Percentiles rank a stretch among this genome's conserved stretches.
These are phyloP conservation scores for Azemiops feae DNA, from an alignment of 2,113 vertebrate genomes.

Conservation along the genomic window DNA sequence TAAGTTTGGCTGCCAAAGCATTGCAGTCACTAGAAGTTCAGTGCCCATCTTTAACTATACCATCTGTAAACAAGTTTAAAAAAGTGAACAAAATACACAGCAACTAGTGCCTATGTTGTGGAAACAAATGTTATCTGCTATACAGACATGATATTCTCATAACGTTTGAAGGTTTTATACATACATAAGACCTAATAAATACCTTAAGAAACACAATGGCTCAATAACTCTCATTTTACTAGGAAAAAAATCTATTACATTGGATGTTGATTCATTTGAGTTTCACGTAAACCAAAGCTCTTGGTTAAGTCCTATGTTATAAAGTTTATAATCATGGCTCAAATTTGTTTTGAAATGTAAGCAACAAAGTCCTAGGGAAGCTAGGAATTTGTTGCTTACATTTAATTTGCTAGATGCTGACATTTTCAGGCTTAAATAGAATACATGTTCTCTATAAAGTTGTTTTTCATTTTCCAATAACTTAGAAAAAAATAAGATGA, in stretches of 20 bases:
- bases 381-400: background rate
- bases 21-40: slow-evolving; percentile 55
- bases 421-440: background rate
- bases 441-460: background rate
- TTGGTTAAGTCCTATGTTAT: slow-evolving; percentile 32
- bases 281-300: slow-evolving; percentile 34
- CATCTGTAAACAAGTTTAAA: slow-evolving; percentile 58
- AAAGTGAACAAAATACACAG: slow-evolving; percentile 54
- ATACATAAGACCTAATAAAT: slow-evolving; percentile 65
- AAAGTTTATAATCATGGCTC: slow-evolving; percentile 14
- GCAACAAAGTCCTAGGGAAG: slow-evolving; percentile 14
- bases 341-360: slow-evolving; percentile 50
- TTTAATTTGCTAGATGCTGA: background rate
- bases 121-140: slow-evolving; percentile 57
- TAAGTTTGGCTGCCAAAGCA: slow-evolving; percentile 44
- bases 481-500: background rate
- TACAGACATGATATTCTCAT: slow-evolving; percentile 61
- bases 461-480: background rate
- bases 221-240: slow-evolving; percentile 56
- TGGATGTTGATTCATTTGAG: slow-evolving; percentile 14
- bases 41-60: slow-evolving; percentile 45
- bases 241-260: slow-evolving; percentile 64
- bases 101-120: slow-evolving; percentile 57
- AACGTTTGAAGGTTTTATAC: slow-evolving; percentile 72
- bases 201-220: slow-evolving; percentile 57